These are phyloP conservation scores for Elachura formosa DNA, from an alignment of 2,113 vertebrate species.

Conservation along the genomic window DNA sequence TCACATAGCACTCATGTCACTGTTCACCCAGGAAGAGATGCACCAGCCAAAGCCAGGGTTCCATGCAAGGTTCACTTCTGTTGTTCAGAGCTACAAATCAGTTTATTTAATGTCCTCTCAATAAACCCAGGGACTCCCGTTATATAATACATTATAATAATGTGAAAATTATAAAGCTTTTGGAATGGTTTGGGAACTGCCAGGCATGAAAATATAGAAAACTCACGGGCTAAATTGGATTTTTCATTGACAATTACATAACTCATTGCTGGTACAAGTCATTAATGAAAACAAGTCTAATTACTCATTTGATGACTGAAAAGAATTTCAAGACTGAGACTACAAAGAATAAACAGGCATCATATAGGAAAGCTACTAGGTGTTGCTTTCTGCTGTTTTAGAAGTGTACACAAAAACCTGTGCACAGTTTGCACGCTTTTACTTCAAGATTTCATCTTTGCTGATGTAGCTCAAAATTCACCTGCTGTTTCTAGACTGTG, in stretches of 20 bases:
- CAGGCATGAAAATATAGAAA: conserved; percentile 45
- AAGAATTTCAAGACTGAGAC: conserved; percentile 2
- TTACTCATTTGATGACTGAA: conserved; percentile 47
- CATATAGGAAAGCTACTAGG: not conserved
- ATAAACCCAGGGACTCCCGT: not conserved
- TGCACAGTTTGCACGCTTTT: not conserved
- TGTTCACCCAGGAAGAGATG: not conserved
- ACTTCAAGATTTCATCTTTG: conserved; percentile 6
- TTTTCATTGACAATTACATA: conserved; percentile 52
- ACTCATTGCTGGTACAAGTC: conserved; percentile 31
- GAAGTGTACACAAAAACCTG: not conserved
- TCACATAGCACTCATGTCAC: not conserved
- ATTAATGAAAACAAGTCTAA: conserved; percentile 62
- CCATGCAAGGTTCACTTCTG: not conserved
- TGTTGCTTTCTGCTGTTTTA: not conserved
- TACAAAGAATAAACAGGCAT: not conserved
- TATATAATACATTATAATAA: not conserved
- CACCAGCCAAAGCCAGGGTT: not conserved
- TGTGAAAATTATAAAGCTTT: conserved; percentile 53
- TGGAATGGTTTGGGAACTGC: conserved; percentile 27
- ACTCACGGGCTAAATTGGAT: conserved; percentile 36
- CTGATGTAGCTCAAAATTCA: not conserved
- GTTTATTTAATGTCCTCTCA: not conserved
- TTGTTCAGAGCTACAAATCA: not conserved
- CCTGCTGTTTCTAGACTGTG: not conserved